Conservation (phyloP, 2,113 vertebrate genomes). For the Hipposideros armiger region DNA sequence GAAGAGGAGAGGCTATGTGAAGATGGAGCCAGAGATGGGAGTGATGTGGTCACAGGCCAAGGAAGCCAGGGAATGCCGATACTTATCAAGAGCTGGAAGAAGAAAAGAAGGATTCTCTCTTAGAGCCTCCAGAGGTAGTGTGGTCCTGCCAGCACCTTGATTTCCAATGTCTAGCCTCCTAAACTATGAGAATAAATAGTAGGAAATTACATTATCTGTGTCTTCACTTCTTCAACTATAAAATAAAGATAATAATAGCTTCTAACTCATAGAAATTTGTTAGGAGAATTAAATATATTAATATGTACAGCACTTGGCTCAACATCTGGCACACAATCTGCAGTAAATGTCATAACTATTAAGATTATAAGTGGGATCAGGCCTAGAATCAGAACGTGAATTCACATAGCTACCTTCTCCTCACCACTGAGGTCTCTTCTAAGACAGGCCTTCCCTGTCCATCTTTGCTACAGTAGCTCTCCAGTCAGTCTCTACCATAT, state of each 20-base stretch:
- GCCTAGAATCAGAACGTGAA: conserved; percentile 4
- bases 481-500: neutral
- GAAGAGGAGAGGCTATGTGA: neutral
- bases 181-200: neutral
- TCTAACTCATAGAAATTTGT: neutral
- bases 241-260: neutral
- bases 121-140: neutral
- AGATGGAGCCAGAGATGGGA: neutral
- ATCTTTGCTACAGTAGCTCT: neutral
- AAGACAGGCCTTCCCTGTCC: neutral
- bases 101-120: neutral
- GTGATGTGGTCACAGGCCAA: neutral
- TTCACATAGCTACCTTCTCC: neutral
- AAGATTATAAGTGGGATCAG: neutral
- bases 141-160: neutral
- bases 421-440: neutral
- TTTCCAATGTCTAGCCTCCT: neutral
- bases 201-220: neutral
- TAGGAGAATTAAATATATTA: neutral
- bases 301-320: neutral
- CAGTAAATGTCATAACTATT: neutral
- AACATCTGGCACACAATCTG: neutral
- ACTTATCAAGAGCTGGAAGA: neutral
- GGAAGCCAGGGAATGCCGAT: neutral
- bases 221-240: neutral